Evolutionary conservation across 1,140 invertebrate species (phyloP).

Genomic region (Pachyrhynchus sulphureomaculatus): DNA sequence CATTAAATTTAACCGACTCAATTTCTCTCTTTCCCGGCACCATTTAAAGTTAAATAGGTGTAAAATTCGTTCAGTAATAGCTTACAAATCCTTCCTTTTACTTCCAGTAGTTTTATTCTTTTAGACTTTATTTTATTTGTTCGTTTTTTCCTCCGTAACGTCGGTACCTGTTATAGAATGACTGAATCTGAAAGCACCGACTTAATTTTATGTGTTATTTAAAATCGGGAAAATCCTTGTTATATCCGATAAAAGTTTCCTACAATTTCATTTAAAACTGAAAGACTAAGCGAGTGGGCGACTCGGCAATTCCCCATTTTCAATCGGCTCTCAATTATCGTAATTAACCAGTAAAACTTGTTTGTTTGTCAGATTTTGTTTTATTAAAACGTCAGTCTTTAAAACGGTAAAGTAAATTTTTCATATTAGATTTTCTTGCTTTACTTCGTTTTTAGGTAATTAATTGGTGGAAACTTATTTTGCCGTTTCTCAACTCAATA

Average conservation of each 20-base stretch:
- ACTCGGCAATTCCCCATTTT: slow-evolving; percentile 24
- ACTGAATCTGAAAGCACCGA: slow-evolving; percentile 32
- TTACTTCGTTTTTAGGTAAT: no score
- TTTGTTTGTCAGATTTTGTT: slow-evolving; percentile 6
- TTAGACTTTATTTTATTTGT: slow-evolving; percentile 25
- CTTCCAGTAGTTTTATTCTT: slow-evolving; percentile 35
- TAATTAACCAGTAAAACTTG: slow-evolving; percentile 36
- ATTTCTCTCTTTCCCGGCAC: slow-evolving; percentile 35
- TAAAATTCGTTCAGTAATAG: slow-evolving; percentile 50
- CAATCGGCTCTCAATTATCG: slow-evolving; percentile 42
- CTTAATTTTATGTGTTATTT: slow-evolving; percentile 47
- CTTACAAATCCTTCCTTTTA: slow-evolving; percentile 41
- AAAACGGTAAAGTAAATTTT: no score
- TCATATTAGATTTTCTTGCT: no score
- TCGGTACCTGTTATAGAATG: slow-evolving; percentile 22
- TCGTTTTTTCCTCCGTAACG: slow-evolving; percentile 13
- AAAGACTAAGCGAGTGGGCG: slow-evolving; percentile 8
- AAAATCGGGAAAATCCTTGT: slow-evolving; percentile 39
- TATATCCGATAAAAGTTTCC: slow-evolving; percentile 32
- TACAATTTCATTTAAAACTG: slow-evolving; percentile 38
- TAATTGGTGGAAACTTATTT: no score
- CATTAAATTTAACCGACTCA: slow-evolving; percentile 33
- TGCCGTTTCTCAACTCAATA: no score
- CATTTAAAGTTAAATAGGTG: slow-evolving; percentile 51
- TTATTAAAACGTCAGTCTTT: slow-evolving; percentile 1